Base-by-base conservation (phyloP, 2,888 invertebrate genomes). In the Rhodophaea formosa region DNA sequence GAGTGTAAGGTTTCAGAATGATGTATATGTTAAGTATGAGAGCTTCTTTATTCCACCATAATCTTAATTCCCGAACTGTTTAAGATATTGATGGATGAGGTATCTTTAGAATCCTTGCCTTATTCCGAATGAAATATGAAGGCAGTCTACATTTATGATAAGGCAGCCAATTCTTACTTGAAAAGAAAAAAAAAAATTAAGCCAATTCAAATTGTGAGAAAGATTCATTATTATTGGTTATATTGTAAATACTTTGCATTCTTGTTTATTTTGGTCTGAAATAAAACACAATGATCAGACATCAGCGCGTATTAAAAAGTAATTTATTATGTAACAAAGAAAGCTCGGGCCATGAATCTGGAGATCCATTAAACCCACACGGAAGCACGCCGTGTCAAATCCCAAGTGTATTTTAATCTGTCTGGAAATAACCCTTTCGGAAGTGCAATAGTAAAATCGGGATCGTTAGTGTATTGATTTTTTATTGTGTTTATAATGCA, bases 241-340 rank as follows among this genome's bases (percentile, higher is more conserved):
- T 23, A 2, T 23, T 23, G 2, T 23, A 23, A 23, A 23, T 23
- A 23, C 23, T 5, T 23, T 5, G 0, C 17, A 46, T 46, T 12
- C 23, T 17, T 46, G 46, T 46, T 29, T 23, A 29, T 46, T 23
- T 46, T n/a, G 29, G 23, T 32, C 15, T 16, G 10, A 8, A 49
- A 49, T 49, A 49, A 49, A 49, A 32, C 8, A 8, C 8, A 17
- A 12, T 8, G 3, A 7, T 32, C 15, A 32, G 29, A 29, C 30
- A 12, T 30, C 8, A 30, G 29, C 12, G 32, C 8, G 14, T 32
- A 49, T 30, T 49, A 30, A 49, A 49, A 49, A 16, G 49, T 29
- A 49, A 56, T 55, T 47, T 55, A 55, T 47, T 55, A 39, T 47
- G 39, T 35, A 46, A 46, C 45, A 35, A 39, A 46, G 15, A 56